Conservation (phyloP, 2,888 invertebrate species). For the Ophraella communa region DNA sequence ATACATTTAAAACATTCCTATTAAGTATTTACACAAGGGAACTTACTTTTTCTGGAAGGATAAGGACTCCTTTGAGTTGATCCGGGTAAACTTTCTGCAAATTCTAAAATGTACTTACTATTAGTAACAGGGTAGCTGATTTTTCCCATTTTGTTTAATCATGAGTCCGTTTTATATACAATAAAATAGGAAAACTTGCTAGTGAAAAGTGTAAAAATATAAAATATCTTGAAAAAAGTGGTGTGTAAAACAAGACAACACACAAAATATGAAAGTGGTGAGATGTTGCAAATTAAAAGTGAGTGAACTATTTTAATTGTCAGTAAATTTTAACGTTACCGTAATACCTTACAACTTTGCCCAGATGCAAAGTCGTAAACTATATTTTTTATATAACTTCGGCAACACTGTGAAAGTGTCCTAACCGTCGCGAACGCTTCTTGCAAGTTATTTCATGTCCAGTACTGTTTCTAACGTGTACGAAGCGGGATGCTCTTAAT, state of each 20-base stretch:
- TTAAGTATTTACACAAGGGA: constrained; percentile 24
- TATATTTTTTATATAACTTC: too few species aligned
- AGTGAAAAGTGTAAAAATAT: neutral
- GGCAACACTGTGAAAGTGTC: too few species aligned
- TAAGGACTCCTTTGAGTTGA: constrained; percentile 87
- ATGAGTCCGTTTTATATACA: constrained; percentile 1
- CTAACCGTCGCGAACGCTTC: too few species aligned
- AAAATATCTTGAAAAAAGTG: constrained; percentile 1
- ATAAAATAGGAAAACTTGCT: constrained; percentile 5
- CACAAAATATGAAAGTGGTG: neutral
- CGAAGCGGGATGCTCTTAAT: too few species aligned
- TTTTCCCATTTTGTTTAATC: constrained; percentile 10
- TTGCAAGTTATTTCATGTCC: too few species aligned
- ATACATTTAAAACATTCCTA: too few species aligned
- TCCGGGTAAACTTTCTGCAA: constrained; percentile 85
- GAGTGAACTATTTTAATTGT: neutral
- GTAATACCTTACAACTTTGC: too few species aligned
- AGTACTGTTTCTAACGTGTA: too few species aligned
- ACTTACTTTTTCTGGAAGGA: constrained; percentile 85
- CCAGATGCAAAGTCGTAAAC: too few species aligned
- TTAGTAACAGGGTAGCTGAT: constrained; percentile 9
- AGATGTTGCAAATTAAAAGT: neutral
- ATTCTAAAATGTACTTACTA: constrained; percentile 66
- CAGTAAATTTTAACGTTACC: neutral
- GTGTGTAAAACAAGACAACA: neutral